Base-by-base conservation (phyloP, 2,797 vertebrate genomes). In the Crypturellus tataupa region DNA sequence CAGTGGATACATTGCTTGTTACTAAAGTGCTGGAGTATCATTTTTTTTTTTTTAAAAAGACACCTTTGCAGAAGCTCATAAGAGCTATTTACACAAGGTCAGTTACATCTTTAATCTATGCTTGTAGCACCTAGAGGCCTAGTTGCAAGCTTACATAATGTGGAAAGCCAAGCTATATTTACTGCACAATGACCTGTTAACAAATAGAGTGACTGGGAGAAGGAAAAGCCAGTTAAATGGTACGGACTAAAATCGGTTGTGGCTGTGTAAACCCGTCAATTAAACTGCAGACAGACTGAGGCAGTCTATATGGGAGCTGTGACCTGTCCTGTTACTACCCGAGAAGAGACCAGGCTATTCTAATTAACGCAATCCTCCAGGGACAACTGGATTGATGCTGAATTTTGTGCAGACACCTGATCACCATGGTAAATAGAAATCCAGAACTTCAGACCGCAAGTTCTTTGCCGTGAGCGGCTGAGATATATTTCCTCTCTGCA, bases 261-360 rank as follows among this genome's bases (percentile, higher is more conserved):
- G 68, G 19, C 25, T 77, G 44, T 80, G 68, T 94, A 95, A 95
- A 95, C 73, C 83, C 75, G 90, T 71, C 68, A 84, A 35, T 94
- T 95, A 93, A 87, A 64, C 13, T 24, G 58, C 3, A 1, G n/a
- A 73, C 59, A 63, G 35, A 40, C 56, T 85, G 60, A 47, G 56
- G 47, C 42, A 47, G 40, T 29, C 68, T 93, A 56, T 31, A 29
- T 18, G 27, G 78, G 44, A 85, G 47, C 60, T 9, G 6, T 87
- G 90, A 90, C 71, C 75, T 90, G 86, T 81, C 80, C 80, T 92
- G 47, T 51, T 85, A 35, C 69, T 79, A 79, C 49, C 69, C 23
- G 59, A 79, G 63, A 78, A 39, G 67, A 81, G 67, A 80, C 47
- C 75, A 73, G 63, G n/a, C 31, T 88, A 86, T 93, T 84, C 73